Base-by-base conservation (phyloP, 2,888 invertebrate species). In the Vandiemenella viatica region DNA sequence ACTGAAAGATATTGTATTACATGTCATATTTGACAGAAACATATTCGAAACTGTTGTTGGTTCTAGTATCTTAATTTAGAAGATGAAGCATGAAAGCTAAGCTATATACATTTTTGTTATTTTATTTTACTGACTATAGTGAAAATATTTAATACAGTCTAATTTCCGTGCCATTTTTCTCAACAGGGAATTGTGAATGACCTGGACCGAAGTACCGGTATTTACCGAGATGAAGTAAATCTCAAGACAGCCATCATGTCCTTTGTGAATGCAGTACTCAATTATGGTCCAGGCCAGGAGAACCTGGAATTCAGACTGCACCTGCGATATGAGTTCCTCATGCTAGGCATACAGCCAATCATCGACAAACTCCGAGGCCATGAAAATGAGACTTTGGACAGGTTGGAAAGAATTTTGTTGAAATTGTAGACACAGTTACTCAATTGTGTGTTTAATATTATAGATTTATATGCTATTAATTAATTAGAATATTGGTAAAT, bases 191-290 rank as follows among this genome's bases (percentile, higher is more conserved):
- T 95, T 52, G 80, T 95, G 50, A 92, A 89, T 61, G 93, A 93
- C 62, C 67, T 95, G 58, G 93, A 93, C 63, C 77, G 90, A 46
- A 89, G 87, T 50, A 89, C 86, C 1, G 91, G 91, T 10, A 80
- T 86, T 15, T 95, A 93, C 64, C 75, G 86, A 20, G 95, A 96
- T 58, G 93, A 95, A 65, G 80, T 96, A 4, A 86, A 86, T 42
- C 70, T 97, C 1, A 95, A 96, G 69, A 95, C 95, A 0, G 95
- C 96, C 21, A 89, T 96, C 55, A 93, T 97, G 93, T 95, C 93
- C 3, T 93, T 97, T 62, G 81, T 97, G 47, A 97, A 97, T 62
- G 96, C 96, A 4, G 88, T 96, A 0, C 72, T 97, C 19, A 92
- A 92, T 65, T 96, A 93, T 61, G 97, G 96, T 0, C 85, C 92